These are phyloP conservation scores for Rallus crepitans DNA, from an alignment of 2,797 vertebrate species.

Conservation along the genomic window DNA sequence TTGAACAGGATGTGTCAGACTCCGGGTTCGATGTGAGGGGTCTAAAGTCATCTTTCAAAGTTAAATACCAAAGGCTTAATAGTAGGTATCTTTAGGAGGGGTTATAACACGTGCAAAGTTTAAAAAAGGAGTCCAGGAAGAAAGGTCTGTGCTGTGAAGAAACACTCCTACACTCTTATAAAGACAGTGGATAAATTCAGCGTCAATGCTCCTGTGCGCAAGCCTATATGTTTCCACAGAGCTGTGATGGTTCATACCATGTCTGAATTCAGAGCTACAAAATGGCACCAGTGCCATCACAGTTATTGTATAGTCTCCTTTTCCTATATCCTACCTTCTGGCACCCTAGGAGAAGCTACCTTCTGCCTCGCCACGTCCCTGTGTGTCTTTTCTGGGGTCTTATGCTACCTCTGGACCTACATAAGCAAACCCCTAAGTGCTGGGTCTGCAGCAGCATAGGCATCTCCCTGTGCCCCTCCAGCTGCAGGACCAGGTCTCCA, in stretches of 20 bases:
- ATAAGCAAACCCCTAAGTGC: background rate
- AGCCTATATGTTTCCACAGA: background rate
- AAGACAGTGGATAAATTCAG: background rate
- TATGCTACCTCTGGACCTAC: too few species aligned
- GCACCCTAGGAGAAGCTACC: background rate
- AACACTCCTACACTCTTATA: background rate
- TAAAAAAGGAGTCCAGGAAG: background rate
- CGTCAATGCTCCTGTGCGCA: background rate
- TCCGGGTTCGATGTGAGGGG: background rate
- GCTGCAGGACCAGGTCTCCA: background rate
- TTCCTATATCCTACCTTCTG: background rate
- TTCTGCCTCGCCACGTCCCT: fast-evolving
- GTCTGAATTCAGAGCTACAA: background rate
- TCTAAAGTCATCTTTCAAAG: conserved; percentile 6
- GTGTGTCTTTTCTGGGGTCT: background rate
- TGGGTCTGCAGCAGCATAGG: background rate
- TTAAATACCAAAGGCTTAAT: conserved; percentile 33
- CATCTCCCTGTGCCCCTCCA: background rate
- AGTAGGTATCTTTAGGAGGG: background rate
- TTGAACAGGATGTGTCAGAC: background rate
- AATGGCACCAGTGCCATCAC: background rate
- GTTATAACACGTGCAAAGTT: background rate
- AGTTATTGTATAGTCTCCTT: background rate
- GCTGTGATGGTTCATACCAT: background rate
- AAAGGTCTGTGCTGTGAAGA: background rate